Evolutionary conservation across 2,797 vertebrate genomes (phyloP), one percentile per base, ranked within the genome.

Genomic region (Pipistrellus kuhlii): DNA sequence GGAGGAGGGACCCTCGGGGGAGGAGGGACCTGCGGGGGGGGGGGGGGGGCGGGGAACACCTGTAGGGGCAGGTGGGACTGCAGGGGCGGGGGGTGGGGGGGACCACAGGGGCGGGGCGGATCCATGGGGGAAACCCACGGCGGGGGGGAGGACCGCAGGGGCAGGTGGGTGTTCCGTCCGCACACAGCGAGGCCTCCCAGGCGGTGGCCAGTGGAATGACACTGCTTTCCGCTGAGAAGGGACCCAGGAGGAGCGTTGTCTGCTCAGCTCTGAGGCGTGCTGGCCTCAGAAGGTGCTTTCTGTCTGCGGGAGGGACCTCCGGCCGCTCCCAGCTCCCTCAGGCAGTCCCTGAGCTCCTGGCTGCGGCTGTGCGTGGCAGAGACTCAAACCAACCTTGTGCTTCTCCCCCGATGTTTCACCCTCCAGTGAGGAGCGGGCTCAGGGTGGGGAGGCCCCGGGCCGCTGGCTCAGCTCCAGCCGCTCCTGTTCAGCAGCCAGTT

Each of bases 401-500:
- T 21, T 41, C 77, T 46, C 75, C 87, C 44, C 44, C 21, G 21
- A 35, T 8, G 0, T 23, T 13, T 30, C 12, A 1, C 18, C 25
- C 41, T 44, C 8, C 2, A 6, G 0, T 55, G 14, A 4, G 27
- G 80, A 66, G 30, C 4, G 0, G 84, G 51, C 59, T 48, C 10
- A 0, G 66, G 59, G 21, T 6, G 21, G n/a, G 12, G 25, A 51
- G 12, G 8, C 20, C 81, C 38, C 32, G 18, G 18, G 0, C 13
- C 15, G 30, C 20, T 27, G 73, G 12, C 15, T 32, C 23, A 1
- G 46, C 53, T 35, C 51, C 80, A 13, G 23, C 57, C 12, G 59
- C 75, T 32, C 80, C 1, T 1, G 0, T 17, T 12, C 7, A n/a
- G 5, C 0, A 0, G 4, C 12, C n/a, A 10, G 46, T 27, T 71